Base-by-base conservation (phyloP, 2,113 vertebrate genomes). In the Myiozetetes cayanensis region DNA sequence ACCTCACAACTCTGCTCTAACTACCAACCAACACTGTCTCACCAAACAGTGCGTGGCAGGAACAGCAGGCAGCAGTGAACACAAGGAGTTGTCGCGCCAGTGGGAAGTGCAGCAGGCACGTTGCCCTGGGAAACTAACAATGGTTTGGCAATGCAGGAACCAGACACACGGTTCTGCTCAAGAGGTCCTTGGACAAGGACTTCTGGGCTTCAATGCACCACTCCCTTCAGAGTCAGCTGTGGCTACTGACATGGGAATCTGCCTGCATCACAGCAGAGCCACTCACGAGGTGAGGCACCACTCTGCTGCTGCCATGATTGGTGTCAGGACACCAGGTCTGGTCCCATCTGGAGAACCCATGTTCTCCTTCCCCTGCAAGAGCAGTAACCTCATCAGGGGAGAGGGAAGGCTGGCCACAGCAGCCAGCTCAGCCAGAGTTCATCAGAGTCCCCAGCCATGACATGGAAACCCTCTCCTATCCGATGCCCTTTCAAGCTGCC, bases 61-160 rank as follows among this genome's bases (percentile, higher is more conserved):
- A 87, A 58, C 2, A 9, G 49, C 37, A 66, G 61, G 43, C 1
- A 63, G 44, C 35, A 33, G 14, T 2, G 70, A 41, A 49, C 58
- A 65, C 68, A 33, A 55, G 0, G 5, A 85, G 21, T 3, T 9
- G 31, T 19, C 8, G 2, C 21, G 63, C 30, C 59, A 72, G 37
- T 0, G 3, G 89, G 80, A 41, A 61, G 49, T 0, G 4, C 4
- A 46, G 46, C 20, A 53, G 58, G 31, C 9, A 2, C 0, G 0
- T 9, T 67, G 61, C 4, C 2, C 4, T 19, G 55, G 44, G 35
- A 79, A 14, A 35, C 33, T 17, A 63, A 44, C n/a, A 56, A 18
- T 2, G 3, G 53, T 73, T 46, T 59, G 41, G 33, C 74, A 82
- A 16, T 6, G 10, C 53, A 65, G 63, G 31, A 73, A 56, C 28